Evolutionary conservation across 2,888 invertebrate genomes (phyloP).

Genomic region (Endotricha flammealis): DNA sequence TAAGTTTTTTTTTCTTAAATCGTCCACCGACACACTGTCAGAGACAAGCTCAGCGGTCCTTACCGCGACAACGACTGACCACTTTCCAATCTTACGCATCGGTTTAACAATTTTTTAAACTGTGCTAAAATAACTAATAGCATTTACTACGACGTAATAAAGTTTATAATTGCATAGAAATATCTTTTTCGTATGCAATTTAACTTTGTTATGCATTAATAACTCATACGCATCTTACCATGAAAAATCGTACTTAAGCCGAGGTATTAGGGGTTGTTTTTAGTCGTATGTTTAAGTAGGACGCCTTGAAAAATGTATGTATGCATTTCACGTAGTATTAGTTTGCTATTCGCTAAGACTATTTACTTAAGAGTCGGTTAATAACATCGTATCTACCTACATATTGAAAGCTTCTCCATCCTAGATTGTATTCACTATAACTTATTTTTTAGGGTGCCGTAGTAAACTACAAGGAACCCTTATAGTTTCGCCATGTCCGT

Average conservation of each 20-base stretch:
- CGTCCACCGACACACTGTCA: constrained; percentile 16
- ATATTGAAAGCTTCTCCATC: too few species aligned
- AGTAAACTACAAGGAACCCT: too few species aligned
- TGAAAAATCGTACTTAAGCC: constrained; percentile 1
- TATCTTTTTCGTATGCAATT: not conserved
- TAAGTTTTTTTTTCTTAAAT: constrained; percentile 26
- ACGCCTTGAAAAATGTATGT: constrained; percentile 1
- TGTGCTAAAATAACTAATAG: not conserved
- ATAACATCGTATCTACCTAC: too few species aligned
- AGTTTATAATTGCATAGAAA: not conserved
- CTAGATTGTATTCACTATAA: too few species aligned
- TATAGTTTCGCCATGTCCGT: too few species aligned
- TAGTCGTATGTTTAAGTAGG: constrained; percentile 1
- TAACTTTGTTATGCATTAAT: constrained; percentile 2
- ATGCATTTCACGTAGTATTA: not conserved
- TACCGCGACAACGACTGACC: constrained; percentile 39
- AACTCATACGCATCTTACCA: not conserved
- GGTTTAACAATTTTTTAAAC: constrained; percentile 13
- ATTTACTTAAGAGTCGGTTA: not conserved
- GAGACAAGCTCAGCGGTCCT: constrained; percentile 32
- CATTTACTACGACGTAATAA: not conserved
- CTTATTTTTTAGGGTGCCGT: too few species aligned
- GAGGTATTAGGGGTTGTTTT: not conserved
- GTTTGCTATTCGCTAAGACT: not conserved
- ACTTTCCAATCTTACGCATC: constrained; percentile 57